Evolutionary conservation across 2,113 vertebrate genomes (phyloP).

Genomic region (Cavia aperea): DNA sequence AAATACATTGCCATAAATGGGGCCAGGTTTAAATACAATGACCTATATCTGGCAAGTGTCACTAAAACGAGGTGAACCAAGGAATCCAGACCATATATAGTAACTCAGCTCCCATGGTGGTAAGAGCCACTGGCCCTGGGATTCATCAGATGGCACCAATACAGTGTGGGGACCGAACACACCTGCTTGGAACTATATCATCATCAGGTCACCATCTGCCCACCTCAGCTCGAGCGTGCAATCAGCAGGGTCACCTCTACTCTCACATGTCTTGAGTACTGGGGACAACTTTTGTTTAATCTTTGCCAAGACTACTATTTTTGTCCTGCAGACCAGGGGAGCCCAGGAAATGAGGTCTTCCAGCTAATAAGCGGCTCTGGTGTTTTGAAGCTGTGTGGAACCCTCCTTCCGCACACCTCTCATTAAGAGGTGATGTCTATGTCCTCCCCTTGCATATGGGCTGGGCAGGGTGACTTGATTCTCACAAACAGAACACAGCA

Average conservation of each 20-base stretch:
- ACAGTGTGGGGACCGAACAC: background rate
- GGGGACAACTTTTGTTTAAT: background rate
- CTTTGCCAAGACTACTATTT: background rate
- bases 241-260: background rate
- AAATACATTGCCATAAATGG: conserved; percentile 62
- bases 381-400: background rate
- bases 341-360: background rate
- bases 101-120: background rate
- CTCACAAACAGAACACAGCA: background rate
- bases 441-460: background rate
- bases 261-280: background rate
- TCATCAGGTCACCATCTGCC: background rate
- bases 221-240: background rate
- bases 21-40: conserved; percentile 61
- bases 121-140: conserved; percentile 19
- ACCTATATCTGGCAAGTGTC: conserved; percentile 65
- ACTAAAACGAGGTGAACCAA: conserved; percentile 59
- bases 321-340: background rate
- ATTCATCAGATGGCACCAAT: conserved; percentile 36
- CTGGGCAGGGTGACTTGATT: background rate
- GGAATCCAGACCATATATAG: conserved; percentile 64
- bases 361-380: no score
- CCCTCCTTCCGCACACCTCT: background rate
- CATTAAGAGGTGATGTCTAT: background rate
- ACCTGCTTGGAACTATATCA: background rate